phyloP scores from a whole-genome alignment of 2,888 invertebrate genomes.

The Rapana venosa region DNA sequence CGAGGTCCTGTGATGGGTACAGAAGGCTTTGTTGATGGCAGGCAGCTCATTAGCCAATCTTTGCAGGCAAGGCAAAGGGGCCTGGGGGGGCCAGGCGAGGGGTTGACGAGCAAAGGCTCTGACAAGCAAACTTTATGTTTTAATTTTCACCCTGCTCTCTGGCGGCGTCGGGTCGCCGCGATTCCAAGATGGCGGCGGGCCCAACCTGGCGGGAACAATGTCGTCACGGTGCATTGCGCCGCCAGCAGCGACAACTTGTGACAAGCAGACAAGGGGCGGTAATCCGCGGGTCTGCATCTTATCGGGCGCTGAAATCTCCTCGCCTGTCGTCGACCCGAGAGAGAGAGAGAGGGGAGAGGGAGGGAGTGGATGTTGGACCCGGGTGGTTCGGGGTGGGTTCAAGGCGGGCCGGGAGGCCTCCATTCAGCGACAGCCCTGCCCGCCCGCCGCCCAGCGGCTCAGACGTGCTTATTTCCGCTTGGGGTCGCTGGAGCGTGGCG shows the following conservation, averaged over 20 bases:
- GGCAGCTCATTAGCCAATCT: slow-evolving; percentile 40
- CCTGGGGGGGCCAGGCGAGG: not conserved
- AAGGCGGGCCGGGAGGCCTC: not conserved
- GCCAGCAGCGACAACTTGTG: slow-evolving; percentile 45
- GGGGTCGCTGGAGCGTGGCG: slow-evolving; percentile 28
- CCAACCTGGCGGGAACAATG: slow-evolving; percentile 34
- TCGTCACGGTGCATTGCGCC: slow-evolving; percentile 41
- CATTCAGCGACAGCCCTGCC: not conserved
- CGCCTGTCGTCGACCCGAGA: slow-evolving; percentile 11
- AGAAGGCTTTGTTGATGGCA: not conserved
- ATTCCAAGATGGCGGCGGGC: slow-evolving; percentile 40
- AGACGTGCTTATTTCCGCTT: slow-evolving; percentile 31
- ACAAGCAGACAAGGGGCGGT: slow-evolving; percentile 45
- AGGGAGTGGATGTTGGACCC: not conserved
- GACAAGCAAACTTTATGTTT: slow-evolving; percentile 51
- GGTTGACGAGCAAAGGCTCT: slow-evolving; percentile 45
- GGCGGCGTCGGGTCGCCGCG: slow-evolving; percentile 50
- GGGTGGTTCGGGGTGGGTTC: not conserved
- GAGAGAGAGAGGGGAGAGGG: not conserved
- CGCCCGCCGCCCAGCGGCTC: not conserved
- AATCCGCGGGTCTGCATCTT: slow-evolving; percentile 42
- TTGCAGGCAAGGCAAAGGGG: slow-evolving; percentile 2
- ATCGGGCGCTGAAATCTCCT: slow-evolving; percentile 39
- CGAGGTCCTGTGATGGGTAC: not conserved
- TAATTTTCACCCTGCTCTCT: slow-evolving; percentile 49